Conservation (phyloP, 64 coral and sea anemone genomes). For the Stichodactyla mertensii region DNA sequence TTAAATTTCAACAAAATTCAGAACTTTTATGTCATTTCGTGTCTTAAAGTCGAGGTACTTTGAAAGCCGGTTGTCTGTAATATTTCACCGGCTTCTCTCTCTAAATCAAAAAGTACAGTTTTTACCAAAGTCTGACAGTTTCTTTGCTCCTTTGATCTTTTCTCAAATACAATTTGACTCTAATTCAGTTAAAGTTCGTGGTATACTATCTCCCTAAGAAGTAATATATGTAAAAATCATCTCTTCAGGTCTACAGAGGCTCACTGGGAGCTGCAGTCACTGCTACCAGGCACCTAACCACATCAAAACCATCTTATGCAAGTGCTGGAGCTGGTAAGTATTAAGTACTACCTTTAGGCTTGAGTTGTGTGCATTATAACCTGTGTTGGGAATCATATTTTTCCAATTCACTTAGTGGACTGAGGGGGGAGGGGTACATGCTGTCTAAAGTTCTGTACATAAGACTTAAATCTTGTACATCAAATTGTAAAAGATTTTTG, state of each 20-base stretch:
- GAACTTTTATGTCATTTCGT: neutral
- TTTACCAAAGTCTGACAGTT: no score
- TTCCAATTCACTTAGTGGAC: neutral
- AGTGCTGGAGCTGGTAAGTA: slow-evolving; percentile 63
- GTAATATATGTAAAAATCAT: neutral
- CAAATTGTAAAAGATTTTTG: neutral
- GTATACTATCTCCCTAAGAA: neutral
- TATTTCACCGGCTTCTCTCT: slow-evolving; percentile 20
- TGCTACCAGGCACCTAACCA: slow-evolving; percentile 64
- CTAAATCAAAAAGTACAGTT: neutral
- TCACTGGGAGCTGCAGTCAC: slow-evolving; percentile 69
- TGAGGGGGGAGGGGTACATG: neutral
- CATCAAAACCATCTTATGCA: slow-evolving; percentile 61
- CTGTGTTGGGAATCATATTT: neutral
- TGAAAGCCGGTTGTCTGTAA: slow-evolving; percentile 21
- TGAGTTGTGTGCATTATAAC: neutral
- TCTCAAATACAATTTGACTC: neutral
- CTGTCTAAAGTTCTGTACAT: neutral
- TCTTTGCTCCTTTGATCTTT: neutral
- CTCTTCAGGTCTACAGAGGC: slow-evolving; percentile 70
- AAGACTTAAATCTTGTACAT: neutral
- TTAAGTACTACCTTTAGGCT: neutral
- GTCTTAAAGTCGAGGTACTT: neutral
- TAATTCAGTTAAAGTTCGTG: neutral
- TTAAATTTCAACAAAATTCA: neutral